phyloP scores from a whole-genome alignment of 37 sponge, comb jelly and placozoan species.

The Halichondria panicea region DNA sequence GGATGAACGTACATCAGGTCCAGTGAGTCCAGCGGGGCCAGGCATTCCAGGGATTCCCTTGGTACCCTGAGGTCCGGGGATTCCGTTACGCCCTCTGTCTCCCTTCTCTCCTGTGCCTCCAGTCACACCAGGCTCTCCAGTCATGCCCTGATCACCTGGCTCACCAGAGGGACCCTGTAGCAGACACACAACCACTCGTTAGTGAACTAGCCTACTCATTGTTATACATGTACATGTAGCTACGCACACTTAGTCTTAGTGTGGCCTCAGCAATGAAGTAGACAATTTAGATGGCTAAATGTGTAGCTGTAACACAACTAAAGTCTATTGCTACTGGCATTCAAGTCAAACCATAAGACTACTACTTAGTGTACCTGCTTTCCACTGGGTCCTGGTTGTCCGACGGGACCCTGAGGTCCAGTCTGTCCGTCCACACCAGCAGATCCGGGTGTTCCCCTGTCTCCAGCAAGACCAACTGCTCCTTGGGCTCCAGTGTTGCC shows the following conservation, averaged over 20 bases:
- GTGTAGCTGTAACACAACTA: too few species aligned
- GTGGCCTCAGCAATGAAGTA: too few species aligned
- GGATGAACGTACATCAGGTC: constrained; percentile 32
- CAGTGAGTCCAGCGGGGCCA: constrained; percentile 15
- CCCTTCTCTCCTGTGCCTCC: constrained; percentile 55
- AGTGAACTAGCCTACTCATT: too few species aligned
- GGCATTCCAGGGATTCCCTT: constrained; percentile 33
- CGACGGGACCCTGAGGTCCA: constrained; percentile 20
- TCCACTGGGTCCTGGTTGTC: constrained; percentile 44
- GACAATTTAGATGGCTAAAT: too few species aligned
- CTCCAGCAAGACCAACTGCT: constrained; percentile 54
- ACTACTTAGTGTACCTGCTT: constrained; percentile 25
- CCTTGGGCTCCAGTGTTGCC: constrained; percentile 58
- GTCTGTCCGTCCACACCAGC: constrained; percentile 20
- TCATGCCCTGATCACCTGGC: constrained; percentile 38
- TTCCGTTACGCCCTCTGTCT: constrained; percentile 12
- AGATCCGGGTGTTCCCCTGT: constrained; percentile 23
- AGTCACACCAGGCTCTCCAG: constrained; percentile 29
- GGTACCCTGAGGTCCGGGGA: constrained; percentile 22
- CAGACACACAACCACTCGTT: not conserved
- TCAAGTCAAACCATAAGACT: too few species aligned
- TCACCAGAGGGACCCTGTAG: constrained; percentile 37
- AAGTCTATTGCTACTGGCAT: too few species aligned
- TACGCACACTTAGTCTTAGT: too few species aligned
- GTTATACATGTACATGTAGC: too few species aligned